Percentiles rank a stretch among this genome's conserved stretches.
Evolutionary conservation across 2,797 vertebrate genomes (phyloP).

Genomic region (Threskiornis aethiopicus): DNA sequence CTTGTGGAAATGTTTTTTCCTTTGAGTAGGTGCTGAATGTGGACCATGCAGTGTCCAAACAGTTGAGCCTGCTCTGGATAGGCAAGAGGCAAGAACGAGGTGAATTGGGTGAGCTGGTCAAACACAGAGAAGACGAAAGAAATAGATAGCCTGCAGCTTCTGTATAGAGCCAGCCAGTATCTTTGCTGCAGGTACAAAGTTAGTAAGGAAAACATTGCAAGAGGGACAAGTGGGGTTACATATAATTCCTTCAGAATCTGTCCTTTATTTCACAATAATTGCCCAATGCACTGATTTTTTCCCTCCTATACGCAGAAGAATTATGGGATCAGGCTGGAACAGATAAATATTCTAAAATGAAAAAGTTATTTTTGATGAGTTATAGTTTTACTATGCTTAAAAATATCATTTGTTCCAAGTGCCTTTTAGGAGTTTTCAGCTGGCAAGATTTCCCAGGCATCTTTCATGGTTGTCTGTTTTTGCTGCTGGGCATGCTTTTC

Average conservation of each 20-base stretch:
- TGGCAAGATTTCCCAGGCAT: background rate
- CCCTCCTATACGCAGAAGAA: background rate
- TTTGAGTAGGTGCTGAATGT: background rate
- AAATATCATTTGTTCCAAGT: background rate
- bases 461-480: background rate
- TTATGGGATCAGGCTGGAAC: background rate
- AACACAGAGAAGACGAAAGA: background rate
- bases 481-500: background rate
- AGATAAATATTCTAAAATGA: background rate
- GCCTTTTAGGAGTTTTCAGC: background rate
- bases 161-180: background rate
- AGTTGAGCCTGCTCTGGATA: background rate
- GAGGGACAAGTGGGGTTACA: background rate
- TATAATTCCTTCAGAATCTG: background rate
- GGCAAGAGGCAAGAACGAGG: background rate
- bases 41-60: background rate
- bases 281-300: background rate
- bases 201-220: background rate
- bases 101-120: background rate
- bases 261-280: background rate
- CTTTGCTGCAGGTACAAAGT: background rate
- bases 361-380: background rate
- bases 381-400: background rate
- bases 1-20: background rate
- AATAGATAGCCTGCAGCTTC: background rate